Evolutionary conservation across 2,797 vertebrate genomes (phyloP).

Genomic region (Neostethus bicornis): DNA sequence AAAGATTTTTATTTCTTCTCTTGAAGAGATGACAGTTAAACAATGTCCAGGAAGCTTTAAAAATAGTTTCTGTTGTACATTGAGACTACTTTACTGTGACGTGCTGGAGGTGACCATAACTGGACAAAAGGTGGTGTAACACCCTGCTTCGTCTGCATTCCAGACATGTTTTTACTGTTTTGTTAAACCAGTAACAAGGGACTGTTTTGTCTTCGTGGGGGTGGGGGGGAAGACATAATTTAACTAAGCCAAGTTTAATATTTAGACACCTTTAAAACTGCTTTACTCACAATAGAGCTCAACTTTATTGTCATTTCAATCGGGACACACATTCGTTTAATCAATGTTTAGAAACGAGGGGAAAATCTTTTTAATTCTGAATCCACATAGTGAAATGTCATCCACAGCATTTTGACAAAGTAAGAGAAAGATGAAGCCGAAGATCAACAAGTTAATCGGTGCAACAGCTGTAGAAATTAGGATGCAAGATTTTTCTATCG

Average conservation of each 20-base stretch:
- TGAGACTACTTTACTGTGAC: not conserved
- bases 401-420: too few relatives aligned
- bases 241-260: not conserved
- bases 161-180: conserved; percentile 8
- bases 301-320: not conserved
- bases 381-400: too few relatives aligned
- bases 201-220: not conserved
- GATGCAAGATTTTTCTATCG: too few relatives aligned
- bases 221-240: not conserved
- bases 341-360: too few relatives aligned
- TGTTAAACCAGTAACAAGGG: conserved; percentile 1
- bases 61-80: not conserved
- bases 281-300: not conserved
- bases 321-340: too few relatives aligned
- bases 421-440: too few relatives aligned
- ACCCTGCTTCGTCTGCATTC: not conserved
- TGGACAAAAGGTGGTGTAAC: not conserved
- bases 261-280: not conserved
- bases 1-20: not conserved
- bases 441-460: too few relatives aligned
- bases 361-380: too few relatives aligned
- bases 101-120: conserved; percentile 3
- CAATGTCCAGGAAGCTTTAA: not conserved
- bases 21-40: not conserved
- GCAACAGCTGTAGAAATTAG: too few relatives aligned